Evolutionary conservation across 2,797 vertebrate species (phyloP).

Genomic region (Catamblyrhynchus diadema): DNA sequence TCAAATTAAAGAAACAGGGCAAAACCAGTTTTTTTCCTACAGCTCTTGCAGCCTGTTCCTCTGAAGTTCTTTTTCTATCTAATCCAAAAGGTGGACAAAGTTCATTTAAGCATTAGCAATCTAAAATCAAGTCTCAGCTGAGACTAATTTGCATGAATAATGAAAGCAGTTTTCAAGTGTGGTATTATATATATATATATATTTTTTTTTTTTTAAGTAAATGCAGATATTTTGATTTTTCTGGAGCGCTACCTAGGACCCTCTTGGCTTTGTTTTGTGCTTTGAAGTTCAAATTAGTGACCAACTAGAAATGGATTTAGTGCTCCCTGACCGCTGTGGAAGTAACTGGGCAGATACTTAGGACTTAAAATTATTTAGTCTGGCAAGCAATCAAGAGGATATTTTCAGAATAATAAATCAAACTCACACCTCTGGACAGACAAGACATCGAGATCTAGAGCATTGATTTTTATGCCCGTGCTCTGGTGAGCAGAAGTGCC

Average conservation of each 20-base stretch:
- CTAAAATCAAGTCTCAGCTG: not conserved
- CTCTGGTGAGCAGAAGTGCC: not conserved
- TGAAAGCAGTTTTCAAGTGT: not conserved
- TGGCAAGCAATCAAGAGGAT: not conserved
- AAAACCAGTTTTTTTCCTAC: fast-evolving
- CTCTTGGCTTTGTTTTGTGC: not conserved
- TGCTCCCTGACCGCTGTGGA: not conserved
- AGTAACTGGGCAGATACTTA: not conserved
- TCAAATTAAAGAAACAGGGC: not conserved
- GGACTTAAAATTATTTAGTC: not conserved
- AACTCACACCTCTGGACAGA: not conserved
- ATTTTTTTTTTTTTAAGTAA: not conserved
- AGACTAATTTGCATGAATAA: not conserved
- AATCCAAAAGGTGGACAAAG: not conserved
- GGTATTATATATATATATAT: not conserved
- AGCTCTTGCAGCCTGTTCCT: not conserved
- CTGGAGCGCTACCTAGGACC: not conserved
- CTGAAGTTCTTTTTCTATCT: not conserved
- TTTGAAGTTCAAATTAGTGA: not conserved
- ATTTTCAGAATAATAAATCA: not conserved
- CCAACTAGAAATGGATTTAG: not conserved
- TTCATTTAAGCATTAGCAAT: not conserved
- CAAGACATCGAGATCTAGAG: not conserved
- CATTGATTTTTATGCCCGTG: not conserved
- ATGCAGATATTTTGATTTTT: not conserved